A percentile compares a stretch with the other conserved stretches of the same genome.
Conservation (phyloP, 2,888 invertebrate species). For the Fabriciana adippe region DNA sequence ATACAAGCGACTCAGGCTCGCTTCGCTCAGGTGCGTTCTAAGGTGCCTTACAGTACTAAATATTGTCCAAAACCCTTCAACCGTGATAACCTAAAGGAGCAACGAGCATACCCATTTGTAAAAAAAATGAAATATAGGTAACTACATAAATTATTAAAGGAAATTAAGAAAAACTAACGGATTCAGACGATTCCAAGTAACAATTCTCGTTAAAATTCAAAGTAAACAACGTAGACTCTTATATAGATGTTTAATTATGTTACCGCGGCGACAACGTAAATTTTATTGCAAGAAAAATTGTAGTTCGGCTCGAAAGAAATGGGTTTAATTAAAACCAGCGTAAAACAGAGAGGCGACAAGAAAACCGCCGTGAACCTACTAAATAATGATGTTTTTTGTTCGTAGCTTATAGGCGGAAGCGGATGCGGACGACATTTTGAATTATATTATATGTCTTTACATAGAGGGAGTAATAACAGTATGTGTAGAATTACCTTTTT, state of each 20-base stretch:
- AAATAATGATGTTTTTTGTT: constrained; percentile 45
- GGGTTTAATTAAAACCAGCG: constrained; percentile 68
- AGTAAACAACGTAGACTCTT: constrained; percentile 7
- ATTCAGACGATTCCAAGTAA: no score
- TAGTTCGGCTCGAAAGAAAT: constrained; percentile 58
- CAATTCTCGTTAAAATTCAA: neutral
- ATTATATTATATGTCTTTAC: neutral
- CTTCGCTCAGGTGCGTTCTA: no score
- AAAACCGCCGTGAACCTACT: constrained; percentile 52
- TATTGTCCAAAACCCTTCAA: no score
- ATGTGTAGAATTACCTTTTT: no score
- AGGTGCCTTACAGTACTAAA: no score
- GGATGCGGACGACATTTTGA: constrained; percentile 16
- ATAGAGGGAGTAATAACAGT: no score
- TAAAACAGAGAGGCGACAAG: constrained; percentile 53
- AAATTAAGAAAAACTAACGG: no score
- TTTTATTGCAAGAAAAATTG: constrained; percentile 51
- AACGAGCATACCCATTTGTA: no score
- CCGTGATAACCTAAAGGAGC: no score
- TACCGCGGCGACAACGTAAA: constrained; percentile 31
- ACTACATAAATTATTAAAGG: no score
- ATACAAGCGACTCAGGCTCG: no score
- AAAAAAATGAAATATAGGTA: no score
- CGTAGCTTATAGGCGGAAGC: constrained; percentile 36
- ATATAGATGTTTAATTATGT: constrained; percentile 22